Evolutionary conservation across 2,113 vertebrate species (phyloP).

Genomic region (Okapia johnstoni): DNA sequence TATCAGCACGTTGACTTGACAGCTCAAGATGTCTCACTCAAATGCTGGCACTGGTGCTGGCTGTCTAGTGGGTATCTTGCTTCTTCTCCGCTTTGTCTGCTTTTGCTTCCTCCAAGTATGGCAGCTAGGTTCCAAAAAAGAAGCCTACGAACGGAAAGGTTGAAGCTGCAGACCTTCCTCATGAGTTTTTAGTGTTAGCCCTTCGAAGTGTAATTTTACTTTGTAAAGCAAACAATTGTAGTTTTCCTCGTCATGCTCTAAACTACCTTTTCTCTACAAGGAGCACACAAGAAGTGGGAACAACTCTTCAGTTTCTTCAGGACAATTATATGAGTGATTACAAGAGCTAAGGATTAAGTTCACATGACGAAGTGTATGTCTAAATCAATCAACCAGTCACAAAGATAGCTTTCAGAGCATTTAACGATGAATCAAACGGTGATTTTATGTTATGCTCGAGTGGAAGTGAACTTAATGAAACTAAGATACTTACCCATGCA

Average conservation of each 20-base stretch:
- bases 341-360: not conserved
- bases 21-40: not conserved
- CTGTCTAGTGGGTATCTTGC: not conserved
- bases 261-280: not conserved
- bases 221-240: not conserved
- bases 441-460: not conserved
- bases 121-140: not conserved
- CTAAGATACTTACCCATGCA: not conserved
- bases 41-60: not conserved
- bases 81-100: not conserved
- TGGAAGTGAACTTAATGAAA: not conserved
- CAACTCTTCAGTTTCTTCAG: not conserved
- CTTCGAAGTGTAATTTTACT: not conserved
- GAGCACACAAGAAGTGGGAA: not conserved
- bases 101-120: not conserved
- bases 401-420: not conserved
- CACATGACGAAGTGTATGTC: not conserved
- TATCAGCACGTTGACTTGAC: not conserved
- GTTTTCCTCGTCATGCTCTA: not conserved
- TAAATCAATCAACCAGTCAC: not conserved
- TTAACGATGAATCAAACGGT: not conserved
- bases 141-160: not conserved
- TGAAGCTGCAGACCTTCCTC: not conserved
- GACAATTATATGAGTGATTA: not conserved
- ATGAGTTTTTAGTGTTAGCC: not conserved